Conservation (phyloP, 1,140 invertebrate species). For the Penaeus vannamei region DNA sequence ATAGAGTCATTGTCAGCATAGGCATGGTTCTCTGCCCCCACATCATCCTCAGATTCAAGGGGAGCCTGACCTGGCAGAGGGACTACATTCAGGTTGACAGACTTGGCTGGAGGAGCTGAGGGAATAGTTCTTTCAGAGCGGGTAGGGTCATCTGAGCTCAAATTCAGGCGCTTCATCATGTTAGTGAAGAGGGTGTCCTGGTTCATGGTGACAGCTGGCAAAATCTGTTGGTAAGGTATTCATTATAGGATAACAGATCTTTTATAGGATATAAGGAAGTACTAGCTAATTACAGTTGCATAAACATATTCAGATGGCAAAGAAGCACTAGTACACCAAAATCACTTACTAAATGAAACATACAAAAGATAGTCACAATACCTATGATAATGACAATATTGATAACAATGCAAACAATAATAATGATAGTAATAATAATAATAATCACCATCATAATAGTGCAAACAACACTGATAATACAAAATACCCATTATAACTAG, state of each 20-base stretch:
- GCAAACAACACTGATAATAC: no score
- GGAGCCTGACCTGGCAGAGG: slow-evolving; percentile 48
- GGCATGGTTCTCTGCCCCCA: slow-evolving; percentile 38
- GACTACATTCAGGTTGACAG: slow-evolving; percentile 34
- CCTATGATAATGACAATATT: no score
- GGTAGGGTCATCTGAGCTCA: slow-evolving; percentile 58
- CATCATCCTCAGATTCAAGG: slow-evolving; percentile 57
- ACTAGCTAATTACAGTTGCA: slow-evolving; percentile 39
- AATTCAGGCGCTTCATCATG: slow-evolving; percentile 63
- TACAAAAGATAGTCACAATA: no score
- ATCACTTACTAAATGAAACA: background rate
- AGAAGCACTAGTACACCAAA: background rate
- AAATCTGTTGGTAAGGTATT: slow-evolving; percentile 44
- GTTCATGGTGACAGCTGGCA: slow-evolving; percentile 56
- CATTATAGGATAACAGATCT: background rate
- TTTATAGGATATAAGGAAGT: no score
- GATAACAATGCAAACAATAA: no score
- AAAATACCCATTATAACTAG: no score
- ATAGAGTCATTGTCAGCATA: slow-evolving; percentile 43
- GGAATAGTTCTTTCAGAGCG: slow-evolving; percentile 36
- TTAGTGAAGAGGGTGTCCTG: slow-evolving; percentile 60
- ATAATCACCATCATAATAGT: no score
- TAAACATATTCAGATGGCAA: slow-evolving; percentile 43
- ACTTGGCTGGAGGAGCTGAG: slow-evolving; percentile 43
- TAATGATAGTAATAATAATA: no score